These are phyloP conservation scores for Takifugu bimaculatus DNA, from an alignment of 2,113 vertebrate genomes.

Conservation along the genomic window DNA sequence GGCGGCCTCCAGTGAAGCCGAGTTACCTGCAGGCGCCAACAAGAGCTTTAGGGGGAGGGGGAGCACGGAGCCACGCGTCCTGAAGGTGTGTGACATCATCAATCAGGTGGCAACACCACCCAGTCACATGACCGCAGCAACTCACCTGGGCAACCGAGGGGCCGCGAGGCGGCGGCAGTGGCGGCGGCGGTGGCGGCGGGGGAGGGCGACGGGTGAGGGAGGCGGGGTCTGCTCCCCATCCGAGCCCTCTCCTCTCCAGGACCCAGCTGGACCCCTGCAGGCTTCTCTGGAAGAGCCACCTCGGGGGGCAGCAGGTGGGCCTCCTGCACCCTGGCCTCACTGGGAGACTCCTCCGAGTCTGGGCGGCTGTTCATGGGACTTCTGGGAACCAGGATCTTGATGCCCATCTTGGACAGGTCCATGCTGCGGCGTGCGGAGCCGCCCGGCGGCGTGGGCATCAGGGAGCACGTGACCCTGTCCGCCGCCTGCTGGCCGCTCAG, in stretches of 20 bases:
- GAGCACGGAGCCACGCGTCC: too few relatives aligned
- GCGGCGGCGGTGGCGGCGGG: slow-evolving; percentile 68
- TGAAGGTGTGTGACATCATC: too few relatives aligned
- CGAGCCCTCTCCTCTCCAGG: slow-evolving; percentile 91
- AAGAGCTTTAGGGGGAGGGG: neutral
- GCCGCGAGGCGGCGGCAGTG: slow-evolving; percentile 79
- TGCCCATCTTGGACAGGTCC: slow-evolving; percentile 90
- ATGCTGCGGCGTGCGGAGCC: slow-evolving; percentile 80
- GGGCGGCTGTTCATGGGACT: slow-evolving; percentile 89
- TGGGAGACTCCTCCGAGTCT: slow-evolving; percentile 85
- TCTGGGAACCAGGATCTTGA: slow-evolving; percentile 97
- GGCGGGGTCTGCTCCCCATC: slow-evolving; percentile 91
- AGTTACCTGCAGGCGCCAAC: slow-evolving; percentile 72
- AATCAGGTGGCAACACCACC: too few relatives aligned
- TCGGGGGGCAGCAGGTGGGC: slow-evolving; percentile 86
- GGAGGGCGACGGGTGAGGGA: slow-evolving; percentile 76
- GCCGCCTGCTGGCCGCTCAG: neutral
- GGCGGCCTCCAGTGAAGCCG: slow-evolving; percentile 80
- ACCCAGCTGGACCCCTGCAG: slow-evolving; percentile 78
- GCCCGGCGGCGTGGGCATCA: slow-evolving; percentile 39
- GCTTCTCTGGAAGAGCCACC: slow-evolving; percentile 87
- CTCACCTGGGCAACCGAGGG: slow-evolving; percentile 84
- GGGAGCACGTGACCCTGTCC: neutral
- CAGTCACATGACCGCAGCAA: too few relatives aligned
- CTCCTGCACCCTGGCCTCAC: slow-evolving; percentile 80